Evolutionary conservation across 2,797 vertebrate genomes (phyloP).

Genomic region (Clamator glandarius): DNA sequence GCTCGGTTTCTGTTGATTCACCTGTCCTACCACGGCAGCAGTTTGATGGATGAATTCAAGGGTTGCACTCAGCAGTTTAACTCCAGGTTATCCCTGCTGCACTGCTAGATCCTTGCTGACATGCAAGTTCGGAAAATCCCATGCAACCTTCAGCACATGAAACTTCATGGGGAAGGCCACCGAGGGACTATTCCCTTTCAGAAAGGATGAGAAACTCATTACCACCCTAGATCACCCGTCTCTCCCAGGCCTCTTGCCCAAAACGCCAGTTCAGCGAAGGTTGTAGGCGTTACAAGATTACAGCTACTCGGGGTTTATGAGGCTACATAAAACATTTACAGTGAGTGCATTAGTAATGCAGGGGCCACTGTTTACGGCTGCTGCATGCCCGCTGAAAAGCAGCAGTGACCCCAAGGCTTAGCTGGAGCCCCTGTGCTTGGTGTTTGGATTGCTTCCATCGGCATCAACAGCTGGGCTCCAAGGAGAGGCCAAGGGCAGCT

Average conservation of each 20-base stretch:
- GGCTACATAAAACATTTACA: not conserved
- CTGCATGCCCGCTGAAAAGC: not conserved
- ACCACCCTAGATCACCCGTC: slow-evolving; percentile 7
- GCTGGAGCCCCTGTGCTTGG: not conserved
- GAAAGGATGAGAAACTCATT: slow-evolving; percentile 59
- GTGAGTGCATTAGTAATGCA: not conserved
- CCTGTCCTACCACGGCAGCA: not conserved
- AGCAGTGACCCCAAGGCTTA: not conserved
- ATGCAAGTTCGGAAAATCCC: slow-evolving; percentile 10
- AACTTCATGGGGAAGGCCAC: not conserved
- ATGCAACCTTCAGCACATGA: slow-evolving; percentile 4
- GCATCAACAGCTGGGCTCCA: slow-evolving; percentile 5
- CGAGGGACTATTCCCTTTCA: slow-evolving; percentile 50
- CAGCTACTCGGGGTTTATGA: not conserved
- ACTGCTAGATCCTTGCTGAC: not conserved
- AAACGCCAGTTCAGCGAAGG: not conserved
- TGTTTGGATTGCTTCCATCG: not conserved
- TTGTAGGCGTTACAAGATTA: not conserved
- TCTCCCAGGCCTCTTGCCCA: not conserved
- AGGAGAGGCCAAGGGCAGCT: not conserved
- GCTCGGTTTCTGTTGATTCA: not conserved
- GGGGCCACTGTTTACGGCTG: not conserved
- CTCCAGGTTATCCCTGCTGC: not conserved
- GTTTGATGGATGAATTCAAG: not conserved
- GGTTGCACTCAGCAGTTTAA: not conserved